Conservation (phyloP, 2,797 vertebrate species). For the Remorina albescens region DNA sequence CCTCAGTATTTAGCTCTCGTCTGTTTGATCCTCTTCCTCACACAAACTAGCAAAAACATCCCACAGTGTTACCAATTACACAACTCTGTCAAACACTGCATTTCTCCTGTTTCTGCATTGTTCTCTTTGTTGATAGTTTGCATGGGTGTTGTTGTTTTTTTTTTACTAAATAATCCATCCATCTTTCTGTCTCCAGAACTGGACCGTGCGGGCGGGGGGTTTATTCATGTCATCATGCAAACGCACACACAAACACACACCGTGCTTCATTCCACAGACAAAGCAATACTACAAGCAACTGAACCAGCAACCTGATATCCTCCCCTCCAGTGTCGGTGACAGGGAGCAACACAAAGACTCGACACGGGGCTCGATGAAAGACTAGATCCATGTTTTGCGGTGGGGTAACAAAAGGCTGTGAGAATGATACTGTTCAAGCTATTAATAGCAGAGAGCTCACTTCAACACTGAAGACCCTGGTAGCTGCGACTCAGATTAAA, state of each 20-base stretch:
- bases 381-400: constrained; percentile 56
- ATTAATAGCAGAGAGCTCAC: constrained; percentile 63
- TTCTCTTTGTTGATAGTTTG: constrained; percentile 14
- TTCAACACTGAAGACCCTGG: constrained; percentile 40
- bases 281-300: constrained; percentile 23
- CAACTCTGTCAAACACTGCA: constrained; percentile 27
- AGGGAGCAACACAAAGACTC: constrained; percentile 50
- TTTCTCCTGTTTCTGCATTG: background rate
- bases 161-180: constrained; percentile 34
- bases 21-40: constrained; percentile 16
- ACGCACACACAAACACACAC: constrained; percentile 15
- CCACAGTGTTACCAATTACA: constrained; percentile 19
- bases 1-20: constrained; percentile 24
- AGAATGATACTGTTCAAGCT: constrained; percentile 57
- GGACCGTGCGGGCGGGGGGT: background rate
- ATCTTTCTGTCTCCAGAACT: constrained; percentile 44
- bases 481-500: constrained; percentile 1
- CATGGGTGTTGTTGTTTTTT: background rate
- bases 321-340: constrained; percentile 24
- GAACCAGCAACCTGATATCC: constrained; percentile 55
- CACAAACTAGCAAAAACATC: constrained; percentile 26
- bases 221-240: constrained; percentile 2
- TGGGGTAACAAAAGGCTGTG: constrained; percentile 40
- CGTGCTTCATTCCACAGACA: constrained; percentile 2
- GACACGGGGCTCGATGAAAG: constrained; percentile 55